Evolutionary conservation across 2,797 vertebrate genomes (phyloP).

Genomic region (Choloepus didactylus): DNA sequence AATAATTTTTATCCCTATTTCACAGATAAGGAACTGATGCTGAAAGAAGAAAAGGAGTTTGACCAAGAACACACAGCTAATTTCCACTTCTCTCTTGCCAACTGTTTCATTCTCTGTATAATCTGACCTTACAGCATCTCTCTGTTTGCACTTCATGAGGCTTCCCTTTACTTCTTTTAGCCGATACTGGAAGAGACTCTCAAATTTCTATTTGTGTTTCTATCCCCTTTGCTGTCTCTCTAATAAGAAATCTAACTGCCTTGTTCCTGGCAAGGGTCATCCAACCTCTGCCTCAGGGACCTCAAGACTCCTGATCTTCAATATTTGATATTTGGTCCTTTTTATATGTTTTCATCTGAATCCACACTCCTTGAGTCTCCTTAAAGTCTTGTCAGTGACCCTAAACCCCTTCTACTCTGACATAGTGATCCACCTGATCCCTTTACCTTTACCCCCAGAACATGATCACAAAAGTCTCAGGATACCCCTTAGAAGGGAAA

Average conservation of each 20-base stretch:
- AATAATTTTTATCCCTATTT: conserved; percentile 26
- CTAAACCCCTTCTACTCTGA: background rate
- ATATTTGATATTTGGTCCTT: background rate
- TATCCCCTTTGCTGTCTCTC: background rate
- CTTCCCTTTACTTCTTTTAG: background rate
- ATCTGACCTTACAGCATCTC: background rate
- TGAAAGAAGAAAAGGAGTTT: background rate
- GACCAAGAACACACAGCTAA: background rate
- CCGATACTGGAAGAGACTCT: background rate
- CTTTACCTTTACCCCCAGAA: background rate
- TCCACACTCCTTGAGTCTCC: background rate
- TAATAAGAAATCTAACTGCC: background rate
- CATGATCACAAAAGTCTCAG: background rate
- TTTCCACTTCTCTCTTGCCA: background rate
- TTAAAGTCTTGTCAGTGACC: background rate
- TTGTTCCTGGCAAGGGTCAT: background rate
- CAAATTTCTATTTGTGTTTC: background rate
- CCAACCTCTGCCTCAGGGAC: background rate
- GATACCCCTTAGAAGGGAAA: background rate
- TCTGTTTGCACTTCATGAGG: background rate
- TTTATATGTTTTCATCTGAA: background rate
- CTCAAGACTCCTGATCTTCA: background rate
- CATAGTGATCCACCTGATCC: background rate
- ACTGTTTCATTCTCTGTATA: background rate
- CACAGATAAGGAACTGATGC: background rate